phyloP scores from a whole-genome alignment of 2,113 vertebrate species.

The Argyrosomus japonicus region DNA sequence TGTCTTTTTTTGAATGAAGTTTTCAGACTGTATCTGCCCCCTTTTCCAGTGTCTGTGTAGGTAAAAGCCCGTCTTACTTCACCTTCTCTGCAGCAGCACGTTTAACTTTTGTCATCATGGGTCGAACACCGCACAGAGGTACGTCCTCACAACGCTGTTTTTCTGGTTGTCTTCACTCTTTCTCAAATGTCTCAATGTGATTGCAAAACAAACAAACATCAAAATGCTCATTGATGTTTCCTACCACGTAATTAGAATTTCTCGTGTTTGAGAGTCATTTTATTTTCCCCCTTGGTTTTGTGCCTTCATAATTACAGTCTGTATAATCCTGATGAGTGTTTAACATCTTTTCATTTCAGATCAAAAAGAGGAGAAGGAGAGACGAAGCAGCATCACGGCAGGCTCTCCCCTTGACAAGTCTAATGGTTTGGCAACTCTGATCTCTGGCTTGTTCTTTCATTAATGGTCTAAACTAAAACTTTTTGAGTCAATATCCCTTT shows the following conservation, averaged over 20 bases:
- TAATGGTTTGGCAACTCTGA: slow-evolving; percentile 66
- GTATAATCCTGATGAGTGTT: slow-evolving; percentile 47
- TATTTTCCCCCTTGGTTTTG: not conserved
- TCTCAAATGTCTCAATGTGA: not conserved
- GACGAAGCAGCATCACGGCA: slow-evolving; percentile 71
- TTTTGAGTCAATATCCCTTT: slow-evolving; percentile 15
- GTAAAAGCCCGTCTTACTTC: slow-evolving; percentile 33
- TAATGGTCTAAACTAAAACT: not conserved
- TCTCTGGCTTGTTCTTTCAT: slow-evolving; percentile 42
- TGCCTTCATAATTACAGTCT: slow-evolving; percentile 54
- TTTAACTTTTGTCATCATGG: slow-evolving; percentile 73
- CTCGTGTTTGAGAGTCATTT: not conserved
- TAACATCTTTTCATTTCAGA: slow-evolving; percentile 74
- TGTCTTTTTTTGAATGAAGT: not conserved
- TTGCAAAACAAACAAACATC: not conserved
- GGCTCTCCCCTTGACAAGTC: slow-evolving; percentile 79
- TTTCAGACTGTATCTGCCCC: slow-evolving; percentile 14
- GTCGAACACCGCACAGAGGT: slow-evolving; percentile 82
- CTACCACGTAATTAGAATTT: not conserved
- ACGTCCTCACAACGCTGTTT: not conserved
- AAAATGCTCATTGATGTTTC: not conserved
- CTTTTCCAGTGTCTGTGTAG: slow-evolving; percentile 49
- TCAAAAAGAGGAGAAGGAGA: slow-evolving; percentile 82
- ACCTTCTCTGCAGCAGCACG: slow-evolving; percentile 25
- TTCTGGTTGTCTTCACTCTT: not conserved